Percentiles rank a stretch among this genome's conserved stretches.
Evolutionary conservation across 1,140 invertebrate species (phyloP).

Genomic region (Aphelenchoides besseyi): DNA sequence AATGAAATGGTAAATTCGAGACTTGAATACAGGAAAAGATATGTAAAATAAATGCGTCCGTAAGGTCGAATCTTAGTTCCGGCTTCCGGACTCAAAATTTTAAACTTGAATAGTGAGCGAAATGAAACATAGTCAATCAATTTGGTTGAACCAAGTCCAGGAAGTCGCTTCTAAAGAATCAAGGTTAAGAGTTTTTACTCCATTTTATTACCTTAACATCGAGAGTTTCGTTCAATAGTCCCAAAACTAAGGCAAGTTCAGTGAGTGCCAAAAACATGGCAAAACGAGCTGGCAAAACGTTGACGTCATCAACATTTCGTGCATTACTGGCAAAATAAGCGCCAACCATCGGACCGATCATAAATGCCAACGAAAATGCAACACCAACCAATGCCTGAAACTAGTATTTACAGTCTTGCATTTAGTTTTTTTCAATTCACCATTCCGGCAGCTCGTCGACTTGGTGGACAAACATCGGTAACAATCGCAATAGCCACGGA

Average conservation of each 20-base stretch:
- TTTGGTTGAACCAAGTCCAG: constrained; percentile 1
- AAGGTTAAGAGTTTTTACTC: constrained; percentile 20
- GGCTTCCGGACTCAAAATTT: constrained; percentile 63
- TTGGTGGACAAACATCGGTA: constrained; percentile 79
- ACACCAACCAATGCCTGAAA: constrained; percentile 85
- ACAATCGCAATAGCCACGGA: constrained; percentile 90
- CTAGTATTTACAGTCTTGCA: background rate
- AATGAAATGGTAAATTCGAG: constrained; percentile 96
- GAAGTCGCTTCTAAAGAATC: constrained; percentile 13
- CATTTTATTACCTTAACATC: constrained; percentile 11
- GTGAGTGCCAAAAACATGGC: constrained; percentile 75
- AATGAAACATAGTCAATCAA: constrained; percentile 71
- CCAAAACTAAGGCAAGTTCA: constrained; percentile 75
- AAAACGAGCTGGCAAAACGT: constrained; percentile 83
- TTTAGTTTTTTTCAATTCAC: constrained; percentile 66
- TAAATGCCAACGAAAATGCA: constrained; percentile 94
- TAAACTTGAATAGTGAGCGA: constrained; percentile 70
- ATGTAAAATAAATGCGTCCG: constrained; percentile 85
- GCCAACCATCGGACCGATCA: constrained; percentile 88
- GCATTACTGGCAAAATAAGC: constrained; percentile 73
- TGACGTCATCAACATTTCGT: constrained; percentile 67
- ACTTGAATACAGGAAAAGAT: constrained; percentile 92
- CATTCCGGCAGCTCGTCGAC: constrained; percentile 86
- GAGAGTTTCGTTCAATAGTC: constrained; percentile 81
- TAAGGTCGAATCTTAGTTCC: constrained; percentile 70